Percentiles rank a stretch among this genome's conserved stretches.
Conservation (phyloP, 2,797 vertebrate genomes). For the Echeneis naucrates region DNA sequence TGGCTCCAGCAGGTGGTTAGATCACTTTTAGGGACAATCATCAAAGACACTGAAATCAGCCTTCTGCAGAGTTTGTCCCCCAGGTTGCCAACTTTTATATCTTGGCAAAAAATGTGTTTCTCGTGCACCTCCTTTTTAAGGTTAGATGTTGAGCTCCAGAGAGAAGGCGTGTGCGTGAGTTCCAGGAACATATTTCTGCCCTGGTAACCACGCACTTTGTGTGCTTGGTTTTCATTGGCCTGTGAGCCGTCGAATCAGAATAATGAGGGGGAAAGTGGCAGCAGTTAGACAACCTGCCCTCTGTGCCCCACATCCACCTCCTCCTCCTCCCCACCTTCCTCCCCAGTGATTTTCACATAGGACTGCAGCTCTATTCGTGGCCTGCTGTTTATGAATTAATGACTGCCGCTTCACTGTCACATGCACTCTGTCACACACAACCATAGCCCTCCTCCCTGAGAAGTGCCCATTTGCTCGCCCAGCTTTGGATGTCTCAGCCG, state of each 20-base stretch:
- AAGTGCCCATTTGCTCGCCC: conserved; percentile 30
- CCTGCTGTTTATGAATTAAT: conserved; percentile 80
- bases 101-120: conserved; percentile 21
- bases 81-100: conserved; percentile 6
- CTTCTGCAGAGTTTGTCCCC: conserved; percentile 10
- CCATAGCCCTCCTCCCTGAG: conserved; percentile 22
- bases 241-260: conserved; percentile 71
- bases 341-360: conserved; percentile 56
- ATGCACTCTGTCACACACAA: conserved; percentile 56
- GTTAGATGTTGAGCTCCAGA: conserved; percentile 22
- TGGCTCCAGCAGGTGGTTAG: conserved; percentile 9
- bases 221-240: conserved; percentile 74
- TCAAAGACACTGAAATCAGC: conserved; percentile 28
- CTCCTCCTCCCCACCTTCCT: conserved; percentile 36
- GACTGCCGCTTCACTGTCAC: conserved; percentile 66
- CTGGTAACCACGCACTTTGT: conserved; percentile 78
- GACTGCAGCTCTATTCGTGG: conserved; percentile 71
- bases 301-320: conserved; percentile 37
- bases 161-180: conserved; percentile 32
- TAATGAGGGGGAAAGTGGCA: conserved; percentile 70
- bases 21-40: conserved; percentile 5
- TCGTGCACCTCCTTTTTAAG: conserved; percentile 15
- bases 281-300: conserved; percentile 68
- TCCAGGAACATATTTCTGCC: conserved; percentile 77
- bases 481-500: neutral